These are phyloP conservation scores for Halichoerus grypus DNA, from an alignment of 2,113 vertebrate genomes.

Conservation along the genomic window DNA sequence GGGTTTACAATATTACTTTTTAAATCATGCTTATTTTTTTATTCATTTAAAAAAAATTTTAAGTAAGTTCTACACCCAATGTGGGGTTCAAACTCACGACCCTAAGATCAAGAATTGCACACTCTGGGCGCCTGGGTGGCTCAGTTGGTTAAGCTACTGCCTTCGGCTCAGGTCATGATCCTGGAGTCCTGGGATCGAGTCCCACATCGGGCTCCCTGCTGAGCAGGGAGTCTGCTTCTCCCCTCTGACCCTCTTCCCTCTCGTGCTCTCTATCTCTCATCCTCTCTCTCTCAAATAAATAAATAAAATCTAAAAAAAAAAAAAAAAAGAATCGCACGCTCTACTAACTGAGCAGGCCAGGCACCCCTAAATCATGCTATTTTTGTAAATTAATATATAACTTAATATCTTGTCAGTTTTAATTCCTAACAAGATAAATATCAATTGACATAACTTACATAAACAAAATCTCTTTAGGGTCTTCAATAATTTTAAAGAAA, in stretches of 20 bases:
- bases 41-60: neutral
- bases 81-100: neutral
- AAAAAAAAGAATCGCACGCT: neutral
- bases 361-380: neutral
- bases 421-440: constrained; percentile 15
- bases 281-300: no score
- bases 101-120: neutral
- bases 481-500: constrained; percentile 30
- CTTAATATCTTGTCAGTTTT: constrained; percentile 25
- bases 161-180: no score
- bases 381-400: constrained; percentile 9
- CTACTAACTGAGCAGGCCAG: neutral
- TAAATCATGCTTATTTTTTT: neutral
- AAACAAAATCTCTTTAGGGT: neutral
- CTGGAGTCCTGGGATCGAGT: no score
- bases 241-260: no score
- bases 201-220: no score
- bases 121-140: neutral
- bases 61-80: neutral
- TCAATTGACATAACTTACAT: neutral
- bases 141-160: no score
- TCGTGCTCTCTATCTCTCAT: no score
- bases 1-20: neutral
- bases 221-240: no score
- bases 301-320: no score